Evolutionary conservation across 1,140 invertebrate species (phyloP).

Genomic region (Drosophila triauraria): DNA sequence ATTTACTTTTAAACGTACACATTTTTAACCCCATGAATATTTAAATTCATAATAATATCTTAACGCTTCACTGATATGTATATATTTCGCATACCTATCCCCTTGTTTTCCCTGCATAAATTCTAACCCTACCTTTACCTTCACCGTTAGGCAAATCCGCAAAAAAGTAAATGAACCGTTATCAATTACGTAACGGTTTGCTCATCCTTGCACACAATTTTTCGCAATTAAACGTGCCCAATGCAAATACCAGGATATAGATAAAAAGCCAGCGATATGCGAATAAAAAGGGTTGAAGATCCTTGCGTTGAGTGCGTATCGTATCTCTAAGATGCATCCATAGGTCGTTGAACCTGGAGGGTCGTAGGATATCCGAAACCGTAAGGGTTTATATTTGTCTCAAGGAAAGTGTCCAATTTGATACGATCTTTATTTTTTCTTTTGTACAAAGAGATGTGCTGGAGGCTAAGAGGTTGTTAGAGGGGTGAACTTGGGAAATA

Average conservation of each 20-base stretch:
- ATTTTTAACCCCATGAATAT: not conserved
- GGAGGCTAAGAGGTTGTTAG: not conserved
- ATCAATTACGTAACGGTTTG: slow-evolving; percentile 72
- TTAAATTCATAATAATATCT: slow-evolving; percentile 28
- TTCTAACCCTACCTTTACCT: slow-evolving; percentile 23
- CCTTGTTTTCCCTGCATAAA: not conserved
- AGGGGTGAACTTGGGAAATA: not conserved
- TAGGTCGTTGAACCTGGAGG: slow-evolving; percentile 16
- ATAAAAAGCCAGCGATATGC: slow-evolving; percentile 66
- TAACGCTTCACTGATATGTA: slow-evolving; percentile 49
- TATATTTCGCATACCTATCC: slow-evolving; percentile 21
- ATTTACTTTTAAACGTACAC: not conserved
- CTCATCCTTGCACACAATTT: slow-evolving; percentile 46
- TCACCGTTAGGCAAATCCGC: slow-evolving; percentile 78
- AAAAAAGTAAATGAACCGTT: slow-evolving; percentile 73
- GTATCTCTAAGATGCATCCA: slow-evolving; percentile 50
- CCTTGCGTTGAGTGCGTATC: slow-evolving; percentile 25
- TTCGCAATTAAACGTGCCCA: slow-evolving; percentile 69
- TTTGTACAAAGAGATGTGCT: not conserved
- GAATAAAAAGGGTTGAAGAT: slow-evolving; percentile 39
- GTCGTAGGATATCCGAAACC: slow-evolving; percentile 28
- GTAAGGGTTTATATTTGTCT: slow-evolving; percentile 26
- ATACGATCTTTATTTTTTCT: slow-evolving; percentile 17
- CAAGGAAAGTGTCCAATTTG: slow-evolving; percentile 34
- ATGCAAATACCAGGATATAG: slow-evolving; percentile 67